A percentile compares a stretch with the other conserved stretches of the same genome.
These are phyloP conservation scores for Synchiropus splendidus DNA, from an alignment of 2,113 vertebrate genomes.

Conservation along the genomic window DNA sequence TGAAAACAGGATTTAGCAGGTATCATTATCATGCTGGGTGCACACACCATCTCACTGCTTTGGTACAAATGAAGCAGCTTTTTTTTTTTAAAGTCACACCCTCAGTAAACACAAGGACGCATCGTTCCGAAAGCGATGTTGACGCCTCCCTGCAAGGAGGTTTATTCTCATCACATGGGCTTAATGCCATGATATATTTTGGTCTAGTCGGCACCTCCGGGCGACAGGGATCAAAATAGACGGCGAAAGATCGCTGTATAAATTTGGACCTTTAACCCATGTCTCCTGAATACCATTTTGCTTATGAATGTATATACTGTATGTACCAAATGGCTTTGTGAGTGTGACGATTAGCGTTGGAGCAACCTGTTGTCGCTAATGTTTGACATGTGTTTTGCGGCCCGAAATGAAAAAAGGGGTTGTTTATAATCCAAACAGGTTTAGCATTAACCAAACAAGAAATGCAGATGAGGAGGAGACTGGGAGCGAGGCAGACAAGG, in stretches of 20 bases:
- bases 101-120: not conserved
- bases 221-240: slow-evolving; percentile 11
- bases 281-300: too few relatives aligned
- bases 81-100: slow-evolving; percentile 8
- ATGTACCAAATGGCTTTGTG: too few relatives aligned
- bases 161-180: slow-evolving; percentile 4
- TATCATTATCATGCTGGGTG: slow-evolving; percentile 17
- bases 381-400: too few relatives aligned
- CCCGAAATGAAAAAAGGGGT: too few relatives aligned
- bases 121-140: slow-evolving; percentile 14
- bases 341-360: too few relatives aligned
- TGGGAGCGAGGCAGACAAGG: too few relatives aligned
- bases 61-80: slow-evolving; percentile 5
- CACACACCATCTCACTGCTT: slow-evolving; percentile 18
- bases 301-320: too few relatives aligned
- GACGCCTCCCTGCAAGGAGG: slow-evolving; percentile 19
- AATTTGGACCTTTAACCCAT: too few relatives aligned
- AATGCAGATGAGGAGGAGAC: too few relatives aligned
- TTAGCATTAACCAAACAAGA: too few relatives aligned
- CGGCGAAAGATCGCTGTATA: slow-evolving; percentile 2
- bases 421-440: too few relatives aligned
- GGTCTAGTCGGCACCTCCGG: not conserved
- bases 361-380: too few relatives aligned
- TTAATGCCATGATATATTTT: slow-evolving; percentile 5
- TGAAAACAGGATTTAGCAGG: slow-evolving; percentile 22